phyloP scores from a whole-genome alignment of 1,140 invertebrate genomes.

The Brachionus manjavacas region DNA sequence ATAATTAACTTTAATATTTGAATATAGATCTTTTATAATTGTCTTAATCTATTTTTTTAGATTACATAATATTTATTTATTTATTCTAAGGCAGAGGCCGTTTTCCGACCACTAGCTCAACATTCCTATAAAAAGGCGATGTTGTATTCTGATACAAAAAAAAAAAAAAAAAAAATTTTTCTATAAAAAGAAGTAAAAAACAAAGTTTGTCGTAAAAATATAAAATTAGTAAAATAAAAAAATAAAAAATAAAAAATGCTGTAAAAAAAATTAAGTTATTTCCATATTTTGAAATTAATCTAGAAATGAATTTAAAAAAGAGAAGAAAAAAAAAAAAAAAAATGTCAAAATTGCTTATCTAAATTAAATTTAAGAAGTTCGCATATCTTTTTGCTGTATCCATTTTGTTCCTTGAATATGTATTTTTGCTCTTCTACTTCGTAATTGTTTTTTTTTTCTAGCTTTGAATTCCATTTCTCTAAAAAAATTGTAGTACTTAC shows the following conservation, averaged over 20 bases:
- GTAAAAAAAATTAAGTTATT: not conserved
- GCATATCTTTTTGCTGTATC: not conserved
- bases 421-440: not conserved
- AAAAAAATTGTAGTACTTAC: not conserved
- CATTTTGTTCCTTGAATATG: not conserved
- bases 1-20: no score
- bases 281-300: not conserved
- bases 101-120: not conserved
- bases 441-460: not conserved
- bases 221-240: not conserved
- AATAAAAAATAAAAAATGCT: not conserved
- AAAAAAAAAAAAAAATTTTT: not conserved
- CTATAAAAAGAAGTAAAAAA: not conserved
- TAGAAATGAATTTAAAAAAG: not conserved
- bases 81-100: not conserved
- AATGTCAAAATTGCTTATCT: not conserved
- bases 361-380: not conserved
- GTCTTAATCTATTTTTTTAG: no score
- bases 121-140: not conserved
- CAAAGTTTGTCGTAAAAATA: not conserved
- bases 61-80: not conserved
- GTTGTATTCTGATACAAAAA: not conserved
- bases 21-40: no score
- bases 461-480: not conserved
- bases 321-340: not conserved